Base-by-base conservation (phyloP, 2,888 invertebrate genomes). In the Philereme transversata region DNA sequence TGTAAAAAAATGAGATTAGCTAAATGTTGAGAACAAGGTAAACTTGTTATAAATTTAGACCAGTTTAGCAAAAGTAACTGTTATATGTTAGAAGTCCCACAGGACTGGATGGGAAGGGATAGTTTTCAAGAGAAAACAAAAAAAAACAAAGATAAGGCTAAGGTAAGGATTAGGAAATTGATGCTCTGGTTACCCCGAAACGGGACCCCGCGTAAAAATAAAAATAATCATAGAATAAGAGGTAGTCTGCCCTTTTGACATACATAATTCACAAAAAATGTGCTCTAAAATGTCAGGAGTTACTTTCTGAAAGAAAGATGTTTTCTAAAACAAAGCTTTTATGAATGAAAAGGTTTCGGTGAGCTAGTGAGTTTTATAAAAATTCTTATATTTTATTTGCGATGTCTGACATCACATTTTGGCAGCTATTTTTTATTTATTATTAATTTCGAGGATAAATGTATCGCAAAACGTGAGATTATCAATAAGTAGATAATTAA, bases 291-390 rank as follows among this genome's bases (percentile, higher is more conserved):
- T 51, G 8, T 52, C 46, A 60, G 53, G 60, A 45, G 59, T 67
- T 65, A 68, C 68, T 70, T 70, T 70, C 68, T 70, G 22, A 51
- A 64, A 70, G 70, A 68, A 68, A 70, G 62, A 43, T 60, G 51
- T 51, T 61, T 54, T 51, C 3, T 22, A 22, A 22, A 22, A 22
- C 3, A 22, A 56, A 57, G 61, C 57, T 53, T 62, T 58, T 62
- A 62, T 56, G 22, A 35, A 62, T 48, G 41, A 54, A 55, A 52
- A 22, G 56, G 48, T 46, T 48, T 60, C 33, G 47, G 53, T 49
- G 38, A 47, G 61, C 60, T 57, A 55, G 57, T 55, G 52, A 45
- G 44, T 57, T 61, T 59, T 46, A 56, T 51, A n/a, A 46, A 41
- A 54, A 47, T 11, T 46, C 36, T 60, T 64, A 41, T 48, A 51